phyloP scores from a whole-genome alignment of 2,113 vertebrate genomes.

The Hypanus sabinus region DNA sequence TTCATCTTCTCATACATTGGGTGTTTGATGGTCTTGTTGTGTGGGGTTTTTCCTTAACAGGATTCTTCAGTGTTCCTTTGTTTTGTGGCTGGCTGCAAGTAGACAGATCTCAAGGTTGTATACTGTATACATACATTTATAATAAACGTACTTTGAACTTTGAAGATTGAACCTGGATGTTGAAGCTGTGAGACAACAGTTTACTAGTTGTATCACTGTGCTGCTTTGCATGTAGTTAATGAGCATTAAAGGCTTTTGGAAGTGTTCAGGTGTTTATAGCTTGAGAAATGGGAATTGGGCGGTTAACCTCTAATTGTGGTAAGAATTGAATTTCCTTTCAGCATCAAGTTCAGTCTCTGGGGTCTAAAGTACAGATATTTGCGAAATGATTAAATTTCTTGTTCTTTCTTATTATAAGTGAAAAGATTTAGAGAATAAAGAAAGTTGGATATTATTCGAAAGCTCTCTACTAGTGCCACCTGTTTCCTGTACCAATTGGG shows the following conservation, averaged over 20 bases:
- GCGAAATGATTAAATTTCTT: neutral
- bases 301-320: neutral
- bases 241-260: neutral
- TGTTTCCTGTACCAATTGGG: neutral
- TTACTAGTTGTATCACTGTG: too few species aligned
- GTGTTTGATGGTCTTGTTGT: too few species aligned
- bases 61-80: too few species aligned
- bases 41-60: too few species aligned
- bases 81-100: too few species aligned
- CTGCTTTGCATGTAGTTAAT: neutral
- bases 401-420: neutral
- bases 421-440: too few species aligned
- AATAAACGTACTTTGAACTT: too few species aligned
- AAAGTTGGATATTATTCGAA: neutral
- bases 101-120: too few species aligned
- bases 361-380: neutral
- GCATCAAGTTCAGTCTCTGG: neutral
- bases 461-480: neutral
- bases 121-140: too few species aligned
- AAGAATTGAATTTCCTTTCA: slow-evolving; percentile 13
- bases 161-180: too few species aligned
- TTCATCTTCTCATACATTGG: too few species aligned
- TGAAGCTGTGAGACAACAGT: too few species aligned
- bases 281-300: neutral
- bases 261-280: neutral